Evolutionary conservation across 2,113 vertebrate genomes (phyloP).

Genomic region (Hippocampus barbouri): DNA sequence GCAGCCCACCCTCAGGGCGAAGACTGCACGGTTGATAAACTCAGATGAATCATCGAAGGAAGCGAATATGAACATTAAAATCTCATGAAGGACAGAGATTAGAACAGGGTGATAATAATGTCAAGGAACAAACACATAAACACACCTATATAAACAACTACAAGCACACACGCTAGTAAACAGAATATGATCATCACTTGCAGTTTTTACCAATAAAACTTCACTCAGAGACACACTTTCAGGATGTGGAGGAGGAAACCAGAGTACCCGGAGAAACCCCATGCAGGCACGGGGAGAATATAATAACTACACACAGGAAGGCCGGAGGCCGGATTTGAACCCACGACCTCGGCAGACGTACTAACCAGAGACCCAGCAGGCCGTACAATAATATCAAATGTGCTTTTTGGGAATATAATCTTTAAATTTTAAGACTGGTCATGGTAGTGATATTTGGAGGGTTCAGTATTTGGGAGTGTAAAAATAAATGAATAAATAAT

Average conservation of each 20-base stretch:
- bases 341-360: too few species aligned
- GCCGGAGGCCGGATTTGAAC: too few species aligned
- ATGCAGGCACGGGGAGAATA: too few species aligned
- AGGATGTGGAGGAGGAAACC: too few species aligned
- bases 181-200: too few species aligned
- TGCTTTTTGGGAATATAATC: too few species aligned
- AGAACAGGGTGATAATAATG: neutral
- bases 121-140: neutral
- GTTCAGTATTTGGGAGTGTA: neutral
- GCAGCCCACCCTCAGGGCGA: constrained; percentile 4
- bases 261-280: too few species aligned
- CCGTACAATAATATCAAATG: too few species aligned
- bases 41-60: neutral
- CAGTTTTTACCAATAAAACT: too few species aligned
- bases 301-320: too few species aligned
- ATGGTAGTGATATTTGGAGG: neutral
- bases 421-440: neutral
- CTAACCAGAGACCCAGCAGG: too few species aligned
- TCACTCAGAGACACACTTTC: too few species aligned
- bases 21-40: constrained; percentile 25
- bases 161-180: neutral
- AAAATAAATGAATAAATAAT: neutral
- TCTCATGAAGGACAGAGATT: constrained; percentile 20
- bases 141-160: neutral
- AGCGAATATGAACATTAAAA: constrained; percentile 3